Percentiles rank a stretch among this genome's conserved stretches.
Evolutionary conservation across 2,113 vertebrate species (phyloP).

Genomic region (Gadus chalcogrammus): DNA sequence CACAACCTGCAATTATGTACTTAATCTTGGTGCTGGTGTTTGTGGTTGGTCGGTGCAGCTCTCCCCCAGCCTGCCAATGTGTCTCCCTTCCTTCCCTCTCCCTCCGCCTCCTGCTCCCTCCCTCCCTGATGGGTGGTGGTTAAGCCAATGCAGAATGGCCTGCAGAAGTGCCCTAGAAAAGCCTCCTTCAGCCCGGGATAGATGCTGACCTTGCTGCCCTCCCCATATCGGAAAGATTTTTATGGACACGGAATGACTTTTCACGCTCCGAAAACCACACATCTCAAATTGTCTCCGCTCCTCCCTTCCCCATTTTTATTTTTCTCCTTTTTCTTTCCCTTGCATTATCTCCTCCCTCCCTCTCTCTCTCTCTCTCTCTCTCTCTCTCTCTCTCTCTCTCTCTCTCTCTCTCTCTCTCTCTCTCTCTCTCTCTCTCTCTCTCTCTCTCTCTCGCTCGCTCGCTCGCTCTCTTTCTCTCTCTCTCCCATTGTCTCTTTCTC

Average conservation of each 20-base stretch:
- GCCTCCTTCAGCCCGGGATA: constrained; percentile 2
- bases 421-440: constrained; percentile 2
- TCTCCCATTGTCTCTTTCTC: not conserved
- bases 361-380: not conserved
- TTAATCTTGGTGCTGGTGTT: too few relatives aligned
- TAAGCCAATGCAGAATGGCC: constrained; percentile 18
- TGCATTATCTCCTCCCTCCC: constrained; percentile 5
- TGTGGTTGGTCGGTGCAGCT: too few relatives aligned
- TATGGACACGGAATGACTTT: constrained; percentile 64
- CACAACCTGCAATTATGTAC: too few relatives aligned
- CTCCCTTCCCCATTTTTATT: not conserved
- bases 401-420: constrained; percentile 10
- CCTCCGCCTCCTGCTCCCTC: not conserved
- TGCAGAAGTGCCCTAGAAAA: constrained; percentile 31
- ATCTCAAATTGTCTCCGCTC: constrained; percentile 35
- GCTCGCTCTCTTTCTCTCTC: not conserved
- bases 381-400: constrained; percentile 11
- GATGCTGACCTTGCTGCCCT: constrained; percentile 18
- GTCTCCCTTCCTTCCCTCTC: too few relatives aligned
- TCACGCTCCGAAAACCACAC: constrained; percentile 45
- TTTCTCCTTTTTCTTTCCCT: constrained; percentile 9
- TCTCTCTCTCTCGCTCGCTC: constrained; percentile 2
- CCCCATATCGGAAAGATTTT: constrained; percentile 23
- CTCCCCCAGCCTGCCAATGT: too few relatives aligned
- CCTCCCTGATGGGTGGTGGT: constrained; percentile 26